Conservation (phyloP, 2,113 vertebrate species). For the Phodopus roborovskii region DNA sequence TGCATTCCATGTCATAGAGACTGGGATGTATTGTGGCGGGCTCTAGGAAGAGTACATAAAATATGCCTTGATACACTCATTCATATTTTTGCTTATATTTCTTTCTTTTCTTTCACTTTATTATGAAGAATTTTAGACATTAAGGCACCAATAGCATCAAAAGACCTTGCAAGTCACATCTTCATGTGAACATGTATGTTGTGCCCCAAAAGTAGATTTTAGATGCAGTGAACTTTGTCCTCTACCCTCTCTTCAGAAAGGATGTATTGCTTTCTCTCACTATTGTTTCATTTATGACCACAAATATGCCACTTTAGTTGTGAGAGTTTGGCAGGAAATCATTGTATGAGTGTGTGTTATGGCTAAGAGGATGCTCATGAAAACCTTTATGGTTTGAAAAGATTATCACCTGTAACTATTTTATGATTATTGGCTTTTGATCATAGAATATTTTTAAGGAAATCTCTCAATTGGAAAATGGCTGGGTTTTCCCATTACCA, state of each 20-base stretch:
- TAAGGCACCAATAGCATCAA: not conserved
- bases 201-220: not conserved
- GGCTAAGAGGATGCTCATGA: constrained; percentile 25
- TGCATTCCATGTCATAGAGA: not conserved
- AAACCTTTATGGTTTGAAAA: not conserved
- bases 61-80: not conserved
- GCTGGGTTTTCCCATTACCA: constrained; percentile 59
- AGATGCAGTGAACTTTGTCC: not conserved
- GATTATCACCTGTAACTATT: constrained; percentile 49
- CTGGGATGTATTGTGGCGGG: not conserved
- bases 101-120: not conserved
- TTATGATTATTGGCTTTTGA: constrained; percentile 71
- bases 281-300: not conserved
- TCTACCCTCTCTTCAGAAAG: not conserved
- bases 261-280: not conserved
- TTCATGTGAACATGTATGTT: not conserved
- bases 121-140: not conserved
- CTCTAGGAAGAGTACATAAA: not conserved
- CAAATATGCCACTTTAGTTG: constrained; percentile 1
- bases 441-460: constrained; percentile 65
- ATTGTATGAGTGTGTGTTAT: constrained; percentile 22
- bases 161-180: not conserved
- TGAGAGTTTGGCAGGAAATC: constrained; percentile 18
- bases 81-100: not conserved
- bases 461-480: constrained; percentile 70